These are phyloP conservation scores for Syngnathoides biaculeatus DNA, from an alignment of 2,113 vertebrate genomes.

Conservation along the genomic window DNA sequence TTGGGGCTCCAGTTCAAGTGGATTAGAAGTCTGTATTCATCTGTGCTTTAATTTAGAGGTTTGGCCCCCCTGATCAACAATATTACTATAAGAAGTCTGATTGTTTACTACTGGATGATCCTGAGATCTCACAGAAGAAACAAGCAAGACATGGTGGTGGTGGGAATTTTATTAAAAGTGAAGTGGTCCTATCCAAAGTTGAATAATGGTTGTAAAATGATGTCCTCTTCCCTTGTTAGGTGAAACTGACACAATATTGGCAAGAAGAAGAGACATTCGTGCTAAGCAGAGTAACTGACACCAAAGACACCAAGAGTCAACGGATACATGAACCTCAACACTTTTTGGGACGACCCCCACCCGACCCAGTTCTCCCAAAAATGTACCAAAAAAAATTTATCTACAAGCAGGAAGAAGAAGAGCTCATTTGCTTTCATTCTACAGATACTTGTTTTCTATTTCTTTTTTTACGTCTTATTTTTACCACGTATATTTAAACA, in stretches of 20 bases:
- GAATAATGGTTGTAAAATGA: not conserved
- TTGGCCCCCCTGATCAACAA: constrained; percentile 69
- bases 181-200: not conserved
- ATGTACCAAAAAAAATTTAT: not conserved
- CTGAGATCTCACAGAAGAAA: not conserved
- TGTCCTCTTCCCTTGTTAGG: constrained; percentile 12
- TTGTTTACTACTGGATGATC: constrained; percentile 63
- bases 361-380: not conserved
- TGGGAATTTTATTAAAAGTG: constrained; percentile 12
- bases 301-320: constrained; percentile 40
- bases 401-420: not conserved
- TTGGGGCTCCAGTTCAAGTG: too few relatives aligned
- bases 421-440: not conserved
- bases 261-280: constrained; percentile 39
- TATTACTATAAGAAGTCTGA: constrained; percentile 78
- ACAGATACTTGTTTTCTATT: too few relatives aligned
- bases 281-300: constrained; percentile 35
- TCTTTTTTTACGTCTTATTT: too few relatives aligned
- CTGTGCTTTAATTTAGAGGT: constrained; percentile 56
- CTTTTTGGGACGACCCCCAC: too few relatives aligned
- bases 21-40: not conserved
- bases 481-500: too few relatives aligned
- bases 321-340: not conserved
- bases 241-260: not conserved
- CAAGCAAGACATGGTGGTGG: not conserved